Percentiles rank a stretch among this genome's conserved stretches.
Conservation (phyloP, 2,113 vertebrate genomes). For the Leptobrachium leishanense region DNA sequence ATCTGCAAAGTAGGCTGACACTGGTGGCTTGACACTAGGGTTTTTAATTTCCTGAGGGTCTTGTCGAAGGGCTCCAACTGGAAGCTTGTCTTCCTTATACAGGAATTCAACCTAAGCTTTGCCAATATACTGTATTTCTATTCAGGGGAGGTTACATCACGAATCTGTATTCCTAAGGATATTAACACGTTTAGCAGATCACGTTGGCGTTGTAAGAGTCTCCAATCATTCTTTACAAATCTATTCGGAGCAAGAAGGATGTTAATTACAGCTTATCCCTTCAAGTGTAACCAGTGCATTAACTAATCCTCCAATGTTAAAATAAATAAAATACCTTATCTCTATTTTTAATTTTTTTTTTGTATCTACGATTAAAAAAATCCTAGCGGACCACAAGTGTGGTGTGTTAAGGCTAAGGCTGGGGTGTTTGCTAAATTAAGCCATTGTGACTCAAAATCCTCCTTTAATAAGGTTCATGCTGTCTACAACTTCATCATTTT, state of each 20-base stretch:
- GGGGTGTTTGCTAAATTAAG: conserved; percentile 99
- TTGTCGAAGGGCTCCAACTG: too few relatives aligned
- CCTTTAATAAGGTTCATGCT: conserved; percentile 99
- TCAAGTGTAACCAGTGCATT: conserved; percentile 63
- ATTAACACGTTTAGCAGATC: conserved; percentile 36
- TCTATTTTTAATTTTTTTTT: conserved; percentile 38
- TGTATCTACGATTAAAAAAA: conserved; percentile 48
- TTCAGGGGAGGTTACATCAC: conserved; percentile 1
- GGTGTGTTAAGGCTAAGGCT: conserved; percentile 73
- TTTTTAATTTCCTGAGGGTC: too few relatives aligned
- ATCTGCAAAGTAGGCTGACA: too few relatives aligned
- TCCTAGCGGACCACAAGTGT: conserved; percentile 64
- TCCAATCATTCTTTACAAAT: conserved; percentile 35
- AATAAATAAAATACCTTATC: conserved; percentile 50
- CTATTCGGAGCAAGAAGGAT: conserved; percentile 53
- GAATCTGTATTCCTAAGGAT: conserved; percentile 6
- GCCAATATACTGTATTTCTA: too few relatives aligned
- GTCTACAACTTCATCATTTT: conserved; percentile 99
- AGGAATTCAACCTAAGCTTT: too few relatives aligned
- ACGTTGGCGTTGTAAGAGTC: conserved; percentile 42
- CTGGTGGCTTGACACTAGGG: too few relatives aligned
- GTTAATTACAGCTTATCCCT: conserved; percentile 62
- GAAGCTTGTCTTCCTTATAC: too few relatives aligned
- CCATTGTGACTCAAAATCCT: conserved; percentile 99
- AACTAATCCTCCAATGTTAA: conserved; percentile 61